Evolutionary conservation across 2,797 vertebrate genomes (phyloP).

Genomic region (Trachops cirrhosus): DNA sequence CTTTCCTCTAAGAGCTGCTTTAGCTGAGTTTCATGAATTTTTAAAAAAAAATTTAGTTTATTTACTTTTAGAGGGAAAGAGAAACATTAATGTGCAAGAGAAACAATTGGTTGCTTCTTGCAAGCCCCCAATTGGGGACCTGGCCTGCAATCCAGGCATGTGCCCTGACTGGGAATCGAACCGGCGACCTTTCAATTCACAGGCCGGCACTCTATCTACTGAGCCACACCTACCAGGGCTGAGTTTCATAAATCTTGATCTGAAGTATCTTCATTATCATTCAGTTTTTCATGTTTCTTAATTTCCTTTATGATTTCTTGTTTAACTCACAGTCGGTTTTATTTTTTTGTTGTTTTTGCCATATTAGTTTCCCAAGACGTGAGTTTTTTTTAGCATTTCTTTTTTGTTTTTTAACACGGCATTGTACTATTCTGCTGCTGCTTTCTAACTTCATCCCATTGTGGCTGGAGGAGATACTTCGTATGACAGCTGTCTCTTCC

Average conservation of each 20-base stretch:
- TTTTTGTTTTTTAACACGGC: not conserved
- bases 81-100: too few relatives aligned
- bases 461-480: not conserved
- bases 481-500: not conserved
- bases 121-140: too few relatives aligned
- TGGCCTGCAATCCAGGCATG: too few relatives aligned
- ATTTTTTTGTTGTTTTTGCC: not conserved
- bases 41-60: too few relatives aligned
- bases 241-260: not conserved
- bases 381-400: not conserved
- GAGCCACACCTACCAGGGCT: not conserved
- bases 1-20: not conserved
- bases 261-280: not conserved
- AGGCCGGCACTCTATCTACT: too few relatives aligned
- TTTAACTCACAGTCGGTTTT: not conserved
- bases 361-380: not conserved
- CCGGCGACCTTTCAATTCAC: too few relatives aligned
- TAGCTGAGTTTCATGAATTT: not conserved
- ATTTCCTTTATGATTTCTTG: not conserved
- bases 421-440: not conserved
- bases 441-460: not conserved
- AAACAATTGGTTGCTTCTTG: too few relatives aligned
- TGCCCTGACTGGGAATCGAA: too few relatives aligned
- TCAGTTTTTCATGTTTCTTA: not conserved
- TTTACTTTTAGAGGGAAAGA: too few relatives aligned